Percentiles rank a stretch among this genome's conserved stretches.
Evolutionary conservation across 2,888 invertebrate species (phyloP).

Genomic region (Xylocampa areola): DNA sequence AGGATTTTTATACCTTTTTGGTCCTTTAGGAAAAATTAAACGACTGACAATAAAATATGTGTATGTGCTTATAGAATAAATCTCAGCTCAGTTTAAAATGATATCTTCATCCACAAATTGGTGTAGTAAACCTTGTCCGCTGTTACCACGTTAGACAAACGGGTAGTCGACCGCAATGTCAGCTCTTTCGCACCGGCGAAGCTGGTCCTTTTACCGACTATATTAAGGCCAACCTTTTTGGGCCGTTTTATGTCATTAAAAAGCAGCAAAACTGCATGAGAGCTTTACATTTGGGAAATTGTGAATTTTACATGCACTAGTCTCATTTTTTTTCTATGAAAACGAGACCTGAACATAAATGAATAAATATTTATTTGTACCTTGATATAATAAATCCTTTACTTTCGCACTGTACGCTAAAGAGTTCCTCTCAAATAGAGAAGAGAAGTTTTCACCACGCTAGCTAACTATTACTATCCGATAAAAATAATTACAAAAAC

Average conservation of each 20-base stretch:
- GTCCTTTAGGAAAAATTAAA: not conserved
- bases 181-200: conserved; percentile 22
- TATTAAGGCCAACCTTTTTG: conserved; percentile 30
- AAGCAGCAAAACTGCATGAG: not conserved
- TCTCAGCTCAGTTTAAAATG: not conserved
- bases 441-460: no score
- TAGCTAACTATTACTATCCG: no score
- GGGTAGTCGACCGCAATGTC: conserved; percentile 15
- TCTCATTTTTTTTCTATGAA: no score
- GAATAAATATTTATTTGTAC: no score
- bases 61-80: no score
- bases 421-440: no score
- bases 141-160: not conserved
- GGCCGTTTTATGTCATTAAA: conserved; percentile 12
- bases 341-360: no score
- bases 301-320: no score
- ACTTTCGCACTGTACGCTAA: no score
- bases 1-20: not conserved
- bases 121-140: not conserved
- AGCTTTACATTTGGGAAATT: not conserved
- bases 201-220: conserved; percentile 15
- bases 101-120: conserved; percentile 5
- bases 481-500: no score
- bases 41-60: no score
- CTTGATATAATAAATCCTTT: no score